Base-by-base conservation (phyloP, 2,113 vertebrate species). In the Argyrosomus japonicus region DNA sequence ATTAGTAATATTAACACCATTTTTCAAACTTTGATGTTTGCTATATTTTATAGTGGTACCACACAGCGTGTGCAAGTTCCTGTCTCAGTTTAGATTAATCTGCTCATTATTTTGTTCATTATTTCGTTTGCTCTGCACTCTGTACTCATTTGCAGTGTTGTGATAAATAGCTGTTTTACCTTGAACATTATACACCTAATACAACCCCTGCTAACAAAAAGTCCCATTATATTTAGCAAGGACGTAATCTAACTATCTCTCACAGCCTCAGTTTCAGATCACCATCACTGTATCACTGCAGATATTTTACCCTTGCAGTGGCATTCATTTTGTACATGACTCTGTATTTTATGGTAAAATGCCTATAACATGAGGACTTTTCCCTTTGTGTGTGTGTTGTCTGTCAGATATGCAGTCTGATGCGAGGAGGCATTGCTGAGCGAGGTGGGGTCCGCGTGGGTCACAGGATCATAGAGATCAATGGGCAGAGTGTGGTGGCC, bases 401-500 rank as follows among this genome's bases (percentile, higher is more conserved):
- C 29, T 8, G 54, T 3, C 90, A 99, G 98, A 99, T 99, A 65
- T 99, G 98, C 95, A 99, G 98, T 89, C 93, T 99, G 90, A 99
- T 99, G 98, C 93, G 98, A 68, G 98, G 98, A 0, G 98, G 98
- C 54, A 99, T 99, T n/a, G 98, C 98, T 0, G 98, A 99, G 93
- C 93, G 98, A 84, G 98, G 98, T 0, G 98, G 98, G 0, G 98
- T 99, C 2, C 94, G 98, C 0, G 98, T 99, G 0, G 98, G 98
- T 74, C 98, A 99, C 85, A 95, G 98, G 15, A 99, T 99, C 76
- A 99, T 99, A 7, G 98, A 99, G 95, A 99, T 99, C 95, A 99
- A 99, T 0, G 96, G 98, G 50, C 98, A 99, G 93, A 99, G 98
- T 0, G 98, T 99, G 6, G 98, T 99, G 89, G 98, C 98, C 47